A percentile compares a stretch with the other conserved stretches of the same genome.
These are phyloP conservation scores for Omphaloscelis lunosa DNA, from an alignment of 2,888 invertebrate species.

Conservation along the genomic window DNA sequence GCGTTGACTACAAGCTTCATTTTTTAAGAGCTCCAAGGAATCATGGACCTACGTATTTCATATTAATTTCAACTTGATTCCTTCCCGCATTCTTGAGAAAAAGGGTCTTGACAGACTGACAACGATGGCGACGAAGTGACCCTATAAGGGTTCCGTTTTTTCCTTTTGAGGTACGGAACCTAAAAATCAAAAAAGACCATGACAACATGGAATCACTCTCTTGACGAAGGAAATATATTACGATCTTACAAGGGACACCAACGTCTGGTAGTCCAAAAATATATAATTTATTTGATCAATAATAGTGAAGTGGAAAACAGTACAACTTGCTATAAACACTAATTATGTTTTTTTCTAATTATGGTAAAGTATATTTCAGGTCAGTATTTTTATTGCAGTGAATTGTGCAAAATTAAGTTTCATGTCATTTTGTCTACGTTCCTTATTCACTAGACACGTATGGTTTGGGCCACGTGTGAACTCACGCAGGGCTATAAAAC, in stretches of 20 bases:
- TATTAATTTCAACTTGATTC: too few species aligned
- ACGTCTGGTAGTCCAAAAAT: background rate
- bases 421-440: constrained; percentile 6
- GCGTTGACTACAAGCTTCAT: too few species aligned
- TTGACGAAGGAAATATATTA: constrained; percentile 15
- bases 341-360: background rate
- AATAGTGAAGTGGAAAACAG: background rate
- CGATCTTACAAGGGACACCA: background rate
- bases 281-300: background rate
- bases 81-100: too few species aligned
- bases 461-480: constrained; percentile 40
- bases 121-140: too few species aligned
- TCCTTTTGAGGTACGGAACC: too few species aligned
- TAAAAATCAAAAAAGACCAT: background rate
- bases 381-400: constrained; percentile 2
- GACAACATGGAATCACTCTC: constrained; percentile 18
- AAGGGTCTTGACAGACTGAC: too few species aligned
- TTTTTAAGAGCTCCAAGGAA: too few species aligned
- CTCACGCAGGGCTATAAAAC: constrained; percentile 43
- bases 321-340: background rate
- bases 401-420: constrained; percentile 2
- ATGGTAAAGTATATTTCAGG: background rate
- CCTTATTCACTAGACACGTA: constrained; percentile 18
- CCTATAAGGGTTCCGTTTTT: too few species aligned
- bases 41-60: too few species aligned